Conservation (phyloP, 2,888 invertebrate species). For the Lithophane ornitopus region DNA sequence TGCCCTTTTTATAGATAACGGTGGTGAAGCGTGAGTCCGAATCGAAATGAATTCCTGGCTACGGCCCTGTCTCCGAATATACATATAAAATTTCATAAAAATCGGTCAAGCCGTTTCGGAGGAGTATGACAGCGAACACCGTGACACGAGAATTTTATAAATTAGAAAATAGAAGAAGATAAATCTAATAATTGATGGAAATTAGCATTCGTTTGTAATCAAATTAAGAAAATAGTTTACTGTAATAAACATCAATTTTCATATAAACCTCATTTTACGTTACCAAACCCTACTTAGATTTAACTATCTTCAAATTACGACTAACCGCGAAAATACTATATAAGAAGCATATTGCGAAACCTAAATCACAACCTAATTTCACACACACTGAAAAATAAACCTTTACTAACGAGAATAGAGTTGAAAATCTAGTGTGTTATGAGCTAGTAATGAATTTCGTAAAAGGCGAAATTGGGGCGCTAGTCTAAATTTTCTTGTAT, state of each 20-base stretch:
- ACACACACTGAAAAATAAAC: conserved; percentile 27
- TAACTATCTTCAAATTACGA: conserved; percentile 50
- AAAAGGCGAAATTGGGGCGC: conserved; percentile 32
- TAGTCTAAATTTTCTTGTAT: conserved; percentile 36
- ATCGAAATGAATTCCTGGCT: too few relatives aligned
- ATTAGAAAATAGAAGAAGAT: too few relatives aligned
- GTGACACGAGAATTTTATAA: too few relatives aligned
- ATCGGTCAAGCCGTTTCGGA: too few relatives aligned
- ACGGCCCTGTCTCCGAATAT: too few relatives aligned
- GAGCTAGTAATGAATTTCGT: conserved; percentile 42
- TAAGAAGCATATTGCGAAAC: conserved; percentile 44
- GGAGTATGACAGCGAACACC: too few relatives aligned
- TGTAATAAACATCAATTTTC: conserved; percentile 4
- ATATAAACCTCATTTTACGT: conserved; percentile 35
- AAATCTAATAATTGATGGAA: too few relatives aligned
- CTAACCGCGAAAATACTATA: conserved; percentile 62
- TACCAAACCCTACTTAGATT: conserved; percentile 45
- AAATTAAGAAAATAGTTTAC: too few relatives aligned
- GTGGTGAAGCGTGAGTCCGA: too few relatives aligned
- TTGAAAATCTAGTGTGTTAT: conserved; percentile 11
- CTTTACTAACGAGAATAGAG: background rate
- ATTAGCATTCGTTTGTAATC: too few relatives aligned
- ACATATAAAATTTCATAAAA: too few relatives aligned
- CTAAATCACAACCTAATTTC: conserved; percentile 24
- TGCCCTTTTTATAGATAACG: too few relatives aligned